These are phyloP conservation scores for Morphnarchus princeps DNA, from an alignment of 2,113 vertebrate species.

Conservation along the genomic window DNA sequence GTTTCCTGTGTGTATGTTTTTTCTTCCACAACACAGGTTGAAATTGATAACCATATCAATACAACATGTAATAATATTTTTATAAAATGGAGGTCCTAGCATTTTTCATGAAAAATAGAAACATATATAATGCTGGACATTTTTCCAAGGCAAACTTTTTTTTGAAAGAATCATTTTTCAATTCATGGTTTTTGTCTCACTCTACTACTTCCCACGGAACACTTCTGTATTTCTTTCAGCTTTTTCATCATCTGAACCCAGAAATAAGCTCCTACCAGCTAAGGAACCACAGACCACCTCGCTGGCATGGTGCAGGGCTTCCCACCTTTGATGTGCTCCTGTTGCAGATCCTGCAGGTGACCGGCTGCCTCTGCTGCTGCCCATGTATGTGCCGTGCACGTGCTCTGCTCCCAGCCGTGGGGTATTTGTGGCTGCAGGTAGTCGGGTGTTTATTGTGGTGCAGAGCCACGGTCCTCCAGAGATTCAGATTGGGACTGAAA, in stretches of 20 bases:
- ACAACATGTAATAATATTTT: not conserved
- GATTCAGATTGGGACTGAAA: not conserved
- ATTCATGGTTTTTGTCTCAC: not conserved
- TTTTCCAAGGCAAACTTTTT: not conserved
- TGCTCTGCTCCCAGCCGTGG: not conserved
- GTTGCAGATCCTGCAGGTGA: not conserved
- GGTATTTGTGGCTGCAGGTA: not conserved
- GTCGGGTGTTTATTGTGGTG: not conserved
- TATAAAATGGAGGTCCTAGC: not conserved
- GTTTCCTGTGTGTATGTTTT: not conserved
- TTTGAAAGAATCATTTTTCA: not conserved
- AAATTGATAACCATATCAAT: not conserved
- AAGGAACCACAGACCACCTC: not conserved
- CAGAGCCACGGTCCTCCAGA: not conserved
- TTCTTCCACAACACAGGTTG: not conserved
- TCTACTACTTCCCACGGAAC: not conserved
- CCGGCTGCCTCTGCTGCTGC: fast-evolving
- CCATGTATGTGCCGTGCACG: fast-evolving
- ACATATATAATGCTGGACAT: not conserved
- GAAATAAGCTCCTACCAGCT: not conserved
- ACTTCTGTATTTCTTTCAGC: not conserved
- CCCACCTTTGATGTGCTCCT: fast-evolving
- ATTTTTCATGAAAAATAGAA: not conserved
- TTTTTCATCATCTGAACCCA: not conserved
- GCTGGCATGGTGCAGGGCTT: not conserved